These are phyloP conservation scores for Pseudochirops cupreus DNA, from an alignment of 2,797 vertebrate genomes.

Conservation along the genomic window DNA sequence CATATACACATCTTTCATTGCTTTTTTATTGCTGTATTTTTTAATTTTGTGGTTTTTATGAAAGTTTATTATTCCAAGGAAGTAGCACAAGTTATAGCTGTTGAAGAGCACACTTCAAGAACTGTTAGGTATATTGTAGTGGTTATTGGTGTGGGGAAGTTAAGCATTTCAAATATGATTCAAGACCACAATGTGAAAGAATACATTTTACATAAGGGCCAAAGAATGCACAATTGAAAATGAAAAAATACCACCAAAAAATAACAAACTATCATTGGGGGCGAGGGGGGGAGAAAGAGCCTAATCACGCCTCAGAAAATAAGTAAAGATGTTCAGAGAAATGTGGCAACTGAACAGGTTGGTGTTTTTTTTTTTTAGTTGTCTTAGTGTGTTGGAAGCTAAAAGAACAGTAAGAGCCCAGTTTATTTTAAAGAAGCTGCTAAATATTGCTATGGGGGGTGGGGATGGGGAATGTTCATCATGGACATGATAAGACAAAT, in stretches of 20 bases:
- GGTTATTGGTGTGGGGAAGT: neutral
- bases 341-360: neutral
- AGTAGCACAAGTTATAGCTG: neutral
- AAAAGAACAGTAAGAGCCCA: neutral
- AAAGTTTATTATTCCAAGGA: neutral
- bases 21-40: neutral
- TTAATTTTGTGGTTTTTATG: neutral
- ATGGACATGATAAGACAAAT: neutral
- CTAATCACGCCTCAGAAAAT: neutral
- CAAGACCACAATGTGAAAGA: neutral
- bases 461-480: neutral
- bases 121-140: neutral
- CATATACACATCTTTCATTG: neutral
- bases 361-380: neutral
- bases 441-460: neutral
- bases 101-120: neutral
- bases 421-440: neutral
- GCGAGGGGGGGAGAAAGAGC: neutral
- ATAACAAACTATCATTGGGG: neutral
- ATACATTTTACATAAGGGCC: neutral
- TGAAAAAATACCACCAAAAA: neutral
- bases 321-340: neutral
- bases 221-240: neutral
- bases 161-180: neutral
- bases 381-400: neutral